phyloP scores from a whole-genome alignment of 2,113 vertebrate species.

The Dromas ardeola region DNA sequence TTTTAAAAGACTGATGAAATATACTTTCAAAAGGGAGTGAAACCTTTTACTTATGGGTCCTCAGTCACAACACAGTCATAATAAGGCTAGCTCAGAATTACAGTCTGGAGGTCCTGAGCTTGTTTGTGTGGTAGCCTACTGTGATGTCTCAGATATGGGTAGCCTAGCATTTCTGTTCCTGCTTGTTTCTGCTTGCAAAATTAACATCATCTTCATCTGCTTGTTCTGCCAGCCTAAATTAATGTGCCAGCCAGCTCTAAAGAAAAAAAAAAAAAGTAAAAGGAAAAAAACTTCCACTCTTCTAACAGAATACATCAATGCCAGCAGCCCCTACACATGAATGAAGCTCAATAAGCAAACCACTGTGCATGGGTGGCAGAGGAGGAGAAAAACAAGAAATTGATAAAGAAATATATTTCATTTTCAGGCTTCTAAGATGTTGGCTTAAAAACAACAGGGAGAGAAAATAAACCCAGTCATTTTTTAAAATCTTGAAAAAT shows the following conservation, averaged over 20 bases:
- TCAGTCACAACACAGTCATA: not conserved
- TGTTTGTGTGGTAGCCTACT: not conserved
- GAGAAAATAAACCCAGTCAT: not conserved
- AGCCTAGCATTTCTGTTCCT: not conserved
- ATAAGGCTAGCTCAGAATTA: not conserved
- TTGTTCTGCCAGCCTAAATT: not conserved
- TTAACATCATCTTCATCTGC: constrained; percentile 17
- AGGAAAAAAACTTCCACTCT: not conserved
- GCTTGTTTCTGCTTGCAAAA: constrained; percentile 15
- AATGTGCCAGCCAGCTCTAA: not conserved
- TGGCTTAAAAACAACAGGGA: constrained; percentile 11
- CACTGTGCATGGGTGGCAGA: constrained; percentile 17
- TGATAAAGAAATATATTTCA: constrained; percentile 52
- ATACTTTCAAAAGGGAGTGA: not conserved
- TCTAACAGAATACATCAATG: constrained; percentile 58
- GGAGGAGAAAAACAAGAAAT: constrained; percentile 38
- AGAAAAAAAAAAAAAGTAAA: not conserved
- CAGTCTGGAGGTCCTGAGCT: not conserved
- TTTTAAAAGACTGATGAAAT: accelerated
- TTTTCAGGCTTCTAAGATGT: not conserved
- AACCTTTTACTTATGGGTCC: not conserved
- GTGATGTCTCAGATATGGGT: not conserved
- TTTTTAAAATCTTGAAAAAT: not conserved
- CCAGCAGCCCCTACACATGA: constrained; percentile 43
- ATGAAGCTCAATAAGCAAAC: constrained; percentile 53